phyloP scores from a whole-genome alignment of 2,113 vertebrate genomes.

The Salvator merianae region DNA sequence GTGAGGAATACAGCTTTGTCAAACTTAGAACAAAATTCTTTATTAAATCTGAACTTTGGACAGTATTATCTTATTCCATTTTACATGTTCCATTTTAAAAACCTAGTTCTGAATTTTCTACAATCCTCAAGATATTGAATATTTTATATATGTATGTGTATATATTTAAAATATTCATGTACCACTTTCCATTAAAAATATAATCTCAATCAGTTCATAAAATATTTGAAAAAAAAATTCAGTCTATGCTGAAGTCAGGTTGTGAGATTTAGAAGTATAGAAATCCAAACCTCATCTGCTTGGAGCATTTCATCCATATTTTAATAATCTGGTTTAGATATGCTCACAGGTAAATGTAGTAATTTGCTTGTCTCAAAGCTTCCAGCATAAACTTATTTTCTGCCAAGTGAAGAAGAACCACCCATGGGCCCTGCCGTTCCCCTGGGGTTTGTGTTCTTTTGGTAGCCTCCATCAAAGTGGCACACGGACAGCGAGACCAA shows the following conservation, averaged over 20 bases:
- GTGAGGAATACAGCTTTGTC: not conserved
- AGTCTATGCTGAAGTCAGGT: not conserved
- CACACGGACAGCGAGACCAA: constrained; percentile 43
- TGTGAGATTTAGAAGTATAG: not conserved
- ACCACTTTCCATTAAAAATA: no score
- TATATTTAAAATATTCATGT: no score
- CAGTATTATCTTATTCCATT: not conserved
- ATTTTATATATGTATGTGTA: no score
- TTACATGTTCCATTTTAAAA: not conserved
- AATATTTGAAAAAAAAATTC: not conserved
- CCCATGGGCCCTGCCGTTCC: not conserved
- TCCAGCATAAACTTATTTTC: not conserved
- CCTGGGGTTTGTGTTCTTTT: rapidly evolving
- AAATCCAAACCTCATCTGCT: not conserved
- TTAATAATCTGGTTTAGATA: not conserved
- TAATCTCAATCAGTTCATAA: not conserved
- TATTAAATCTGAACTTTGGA: not conserved
- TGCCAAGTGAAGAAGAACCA: not conserved
- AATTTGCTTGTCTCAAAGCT: not conserved
- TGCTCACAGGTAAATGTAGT: not conserved
- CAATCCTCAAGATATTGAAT: not conserved
- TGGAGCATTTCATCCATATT: not conserved
- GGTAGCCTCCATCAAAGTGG: constrained; percentile 28
- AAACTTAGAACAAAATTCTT: not conserved
- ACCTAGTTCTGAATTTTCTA: not conserved